Conservation (phyloP, 2,797 vertebrate genomes). For the Zalophus californianus region DNA sequence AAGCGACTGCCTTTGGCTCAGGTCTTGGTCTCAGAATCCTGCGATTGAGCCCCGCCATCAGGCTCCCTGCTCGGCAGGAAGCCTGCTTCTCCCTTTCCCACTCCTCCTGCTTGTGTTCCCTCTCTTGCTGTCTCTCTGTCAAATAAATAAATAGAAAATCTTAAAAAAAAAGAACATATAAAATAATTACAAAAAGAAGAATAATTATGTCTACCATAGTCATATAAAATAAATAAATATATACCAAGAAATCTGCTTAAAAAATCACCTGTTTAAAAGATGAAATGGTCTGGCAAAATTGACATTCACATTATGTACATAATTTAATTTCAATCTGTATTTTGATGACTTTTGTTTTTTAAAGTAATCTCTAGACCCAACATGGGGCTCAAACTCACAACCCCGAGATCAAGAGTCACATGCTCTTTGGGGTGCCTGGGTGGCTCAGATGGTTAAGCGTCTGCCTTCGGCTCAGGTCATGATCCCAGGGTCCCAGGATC, state of each 20-base stretch:
- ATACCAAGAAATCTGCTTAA: conserved; percentile 10
- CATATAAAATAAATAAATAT: conserved; percentile 47
- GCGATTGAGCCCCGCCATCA: too few species aligned
- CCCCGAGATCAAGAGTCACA: background rate
- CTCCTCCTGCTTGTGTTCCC: background rate
- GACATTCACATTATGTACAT: conserved; percentile 22
- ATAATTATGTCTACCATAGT: background rate
- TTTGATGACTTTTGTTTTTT: background rate
- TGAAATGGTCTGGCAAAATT: conserved; percentile 24
- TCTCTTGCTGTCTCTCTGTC: background rate
- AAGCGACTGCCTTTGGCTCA: background rate
- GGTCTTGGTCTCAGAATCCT: too few species aligned
- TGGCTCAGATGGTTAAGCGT: too few species aligned
- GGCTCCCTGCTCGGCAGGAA: too few species aligned
- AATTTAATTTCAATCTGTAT: conserved; percentile 47
- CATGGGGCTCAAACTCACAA: background rate
- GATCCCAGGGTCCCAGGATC: too few species aligned
- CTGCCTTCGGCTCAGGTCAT: too few species aligned
- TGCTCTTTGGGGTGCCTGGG: background rate
- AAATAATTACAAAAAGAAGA: conserved; percentile 26
- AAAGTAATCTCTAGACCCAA: background rate
- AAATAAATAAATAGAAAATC: background rate
- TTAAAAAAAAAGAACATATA: background rate
- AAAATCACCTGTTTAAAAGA: conserved; percentile 34
- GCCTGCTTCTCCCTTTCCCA: background rate